A percentile compares a stretch with the other conserved stretches of the same genome.
phyloP scores from a whole-genome alignment of 2,113 vertebrate species.

The Pardalotus punctatus region DNA sequence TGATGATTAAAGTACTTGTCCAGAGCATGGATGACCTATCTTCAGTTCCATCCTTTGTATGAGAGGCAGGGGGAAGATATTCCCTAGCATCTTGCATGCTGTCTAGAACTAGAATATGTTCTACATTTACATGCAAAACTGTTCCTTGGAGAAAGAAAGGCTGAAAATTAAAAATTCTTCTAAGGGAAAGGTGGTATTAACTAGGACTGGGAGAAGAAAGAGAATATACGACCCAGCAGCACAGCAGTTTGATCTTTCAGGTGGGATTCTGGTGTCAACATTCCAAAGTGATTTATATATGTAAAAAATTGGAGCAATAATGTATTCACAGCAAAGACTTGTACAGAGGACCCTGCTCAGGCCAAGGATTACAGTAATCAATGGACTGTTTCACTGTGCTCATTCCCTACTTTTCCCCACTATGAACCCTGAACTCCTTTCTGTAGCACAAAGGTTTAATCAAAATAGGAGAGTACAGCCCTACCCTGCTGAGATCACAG shows the following conservation, averaged over 20 bases:
- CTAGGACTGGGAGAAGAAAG: background rate
- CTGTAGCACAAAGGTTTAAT: background rate
- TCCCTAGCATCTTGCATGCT: background rate
- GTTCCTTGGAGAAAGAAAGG: background rate
- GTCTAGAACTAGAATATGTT: background rate
- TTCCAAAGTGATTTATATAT: background rate
- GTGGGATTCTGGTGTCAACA: background rate
- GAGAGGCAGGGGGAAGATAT: background rate
- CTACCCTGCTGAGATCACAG: background rate
- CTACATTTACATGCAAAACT: background rate
- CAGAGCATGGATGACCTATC: background rate
- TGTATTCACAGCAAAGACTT: background rate
- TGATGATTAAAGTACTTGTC: background rate
- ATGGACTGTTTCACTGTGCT: background rate
- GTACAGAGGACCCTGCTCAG: background rate
- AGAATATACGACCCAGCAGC: background rate
- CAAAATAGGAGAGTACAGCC: background rate
- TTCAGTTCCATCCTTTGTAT: background rate
- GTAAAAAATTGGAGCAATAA: background rate
- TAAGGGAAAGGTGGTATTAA: background rate
- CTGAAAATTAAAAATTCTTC: background rate
- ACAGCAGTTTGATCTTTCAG: background rate
- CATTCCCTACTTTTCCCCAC: background rate
- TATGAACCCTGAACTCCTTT: background rate
- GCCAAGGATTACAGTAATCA: background rate